A percentile compares a stretch with the other conserved stretches of the same genome.
phyloP scores from a whole-genome alignment of 1,140 invertebrate species.

The Platorchestia sp. region DNA sequence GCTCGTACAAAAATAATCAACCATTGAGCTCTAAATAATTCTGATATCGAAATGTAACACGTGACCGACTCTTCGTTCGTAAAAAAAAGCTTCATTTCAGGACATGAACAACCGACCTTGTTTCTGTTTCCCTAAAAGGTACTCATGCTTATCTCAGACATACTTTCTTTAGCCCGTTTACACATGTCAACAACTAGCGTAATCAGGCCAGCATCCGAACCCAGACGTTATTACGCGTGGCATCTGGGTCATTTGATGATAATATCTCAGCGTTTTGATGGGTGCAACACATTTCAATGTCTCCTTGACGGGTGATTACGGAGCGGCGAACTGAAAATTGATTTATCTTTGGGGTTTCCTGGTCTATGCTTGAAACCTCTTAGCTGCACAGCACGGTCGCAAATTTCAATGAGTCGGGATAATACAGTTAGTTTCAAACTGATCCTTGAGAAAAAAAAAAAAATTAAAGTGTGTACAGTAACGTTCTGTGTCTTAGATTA shows the following conservation, averaged over 20 bases:
- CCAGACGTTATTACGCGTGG: background rate
- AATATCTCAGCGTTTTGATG: background rate
- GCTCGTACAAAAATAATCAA: background rate
- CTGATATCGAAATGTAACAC: background rate
- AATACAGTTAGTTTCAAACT: background rate
- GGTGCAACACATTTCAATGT: background rate
- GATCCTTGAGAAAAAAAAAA: background rate
- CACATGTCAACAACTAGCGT: background rate
- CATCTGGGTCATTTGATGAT: background rate
- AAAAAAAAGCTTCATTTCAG: background rate
- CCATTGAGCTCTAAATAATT: background rate
- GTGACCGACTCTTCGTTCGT: background rate
- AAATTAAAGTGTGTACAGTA: background rate
- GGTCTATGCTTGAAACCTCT: background rate
- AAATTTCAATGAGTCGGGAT: background rate
- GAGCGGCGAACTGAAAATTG: background rate
- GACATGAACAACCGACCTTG: background rate
- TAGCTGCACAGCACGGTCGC: background rate
- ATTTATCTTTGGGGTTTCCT: background rate
- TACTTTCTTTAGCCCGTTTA: background rate
- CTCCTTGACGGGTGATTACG: background rate
- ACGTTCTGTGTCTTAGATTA: background rate
- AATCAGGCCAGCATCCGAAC: background rate
- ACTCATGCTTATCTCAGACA: background rate
- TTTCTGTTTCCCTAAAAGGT: background rate